Evolutionary conservation across 2,888 invertebrate genomes (phyloP), one percentile per base, ranked within the genome.

Genomic region (Aphodius granarius): DNA sequence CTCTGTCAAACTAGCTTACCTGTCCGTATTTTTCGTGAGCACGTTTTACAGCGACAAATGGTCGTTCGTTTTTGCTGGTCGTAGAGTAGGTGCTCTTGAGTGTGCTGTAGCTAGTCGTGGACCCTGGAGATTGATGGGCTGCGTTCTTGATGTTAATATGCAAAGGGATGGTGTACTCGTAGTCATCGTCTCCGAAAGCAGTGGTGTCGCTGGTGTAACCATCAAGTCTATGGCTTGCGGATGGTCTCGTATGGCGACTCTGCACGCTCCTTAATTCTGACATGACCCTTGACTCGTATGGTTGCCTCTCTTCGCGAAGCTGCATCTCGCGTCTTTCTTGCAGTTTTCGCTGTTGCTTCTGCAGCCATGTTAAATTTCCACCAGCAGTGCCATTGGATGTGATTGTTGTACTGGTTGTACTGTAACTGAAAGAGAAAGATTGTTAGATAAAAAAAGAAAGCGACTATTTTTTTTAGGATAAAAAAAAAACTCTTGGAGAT

Each of bases 181-280:
- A 92, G 78, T 93, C 93, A 81, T 94, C 94, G 82, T 94, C 94
- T 71, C 94, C 93, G 81, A 94, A 92, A 5, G 94, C 92, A 66
- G 94, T 94, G 21, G 94, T 94, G 84, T 94, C 94, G 83, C 94
- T 94, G 66, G 94, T 93, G 85, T 94, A 94, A 66, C 94, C 94
- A 83, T 94, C 94, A 84, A 92, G 89, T 78, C 93, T 82, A 78
- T 88, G 88, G 78, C 87, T 88, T 23, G 87, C 88, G 16, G 87
- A 87, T 15, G 87, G 88, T 72, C 86, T 81, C 83, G 85, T 85
- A 75, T 87, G 80, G 66, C 87, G 81, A 15, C 85, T 81, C 80
- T 91, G 91, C 16, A 91, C 87, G 74, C 86, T 88, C 70, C 90
- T 86, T 72, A 92, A 85, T 83, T 92, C 91, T 4, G 89, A 89